Evolutionary conservation across 2,888 invertebrate genomes (phyloP).

Genomic region (Limnephilus auricula): DNA sequence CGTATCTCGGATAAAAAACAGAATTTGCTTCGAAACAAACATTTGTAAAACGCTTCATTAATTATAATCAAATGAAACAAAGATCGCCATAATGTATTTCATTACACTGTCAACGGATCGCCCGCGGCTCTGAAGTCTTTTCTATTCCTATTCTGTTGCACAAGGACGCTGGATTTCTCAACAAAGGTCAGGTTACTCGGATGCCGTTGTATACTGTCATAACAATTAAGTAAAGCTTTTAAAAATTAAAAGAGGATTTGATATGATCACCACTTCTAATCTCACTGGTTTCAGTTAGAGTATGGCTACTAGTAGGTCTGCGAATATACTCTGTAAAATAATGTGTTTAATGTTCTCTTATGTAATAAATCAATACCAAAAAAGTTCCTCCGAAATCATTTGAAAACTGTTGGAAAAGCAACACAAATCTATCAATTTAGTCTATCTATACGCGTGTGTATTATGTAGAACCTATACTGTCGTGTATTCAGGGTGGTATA

Average conservation of each 20-base stretch:
- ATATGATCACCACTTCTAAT: neutral
- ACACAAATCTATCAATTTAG: too few species aligned
- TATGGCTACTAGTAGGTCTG: too few species aligned
- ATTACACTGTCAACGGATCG: slow-evolving; percentile 56
- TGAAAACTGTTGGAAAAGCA: too few species aligned
- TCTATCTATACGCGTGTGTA: too few species aligned
- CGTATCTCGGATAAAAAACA: slow-evolving; percentile 4
- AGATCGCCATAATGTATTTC: slow-evolving; percentile 55
- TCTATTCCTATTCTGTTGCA: slow-evolving; percentile 4
- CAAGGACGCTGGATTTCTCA: slow-evolving; percentile 46
- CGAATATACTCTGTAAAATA: too few species aligned
- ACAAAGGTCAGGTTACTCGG: slow-evolving; percentile 24
- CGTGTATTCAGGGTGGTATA: too few species aligned
- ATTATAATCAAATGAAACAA: slow-evolving; percentile 59
- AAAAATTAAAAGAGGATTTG: neutral
- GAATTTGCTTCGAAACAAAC: slow-evolving; percentile 32
- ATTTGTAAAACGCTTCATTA: slow-evolving; percentile 54
- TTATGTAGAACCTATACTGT: too few species aligned
- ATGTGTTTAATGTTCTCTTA: too few species aligned
- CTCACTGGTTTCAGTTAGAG: too few species aligned
- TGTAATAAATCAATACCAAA: too few species aligned
- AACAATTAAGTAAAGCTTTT: neutral
- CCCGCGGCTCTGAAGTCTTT: slow-evolving; percentile 7
- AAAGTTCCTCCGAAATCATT: too few species aligned
- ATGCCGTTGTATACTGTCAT: neutral